phyloP scores from a whole-genome alignment of 2,888 invertebrate genomes.

The Eretmocerus hayati region DNA sequence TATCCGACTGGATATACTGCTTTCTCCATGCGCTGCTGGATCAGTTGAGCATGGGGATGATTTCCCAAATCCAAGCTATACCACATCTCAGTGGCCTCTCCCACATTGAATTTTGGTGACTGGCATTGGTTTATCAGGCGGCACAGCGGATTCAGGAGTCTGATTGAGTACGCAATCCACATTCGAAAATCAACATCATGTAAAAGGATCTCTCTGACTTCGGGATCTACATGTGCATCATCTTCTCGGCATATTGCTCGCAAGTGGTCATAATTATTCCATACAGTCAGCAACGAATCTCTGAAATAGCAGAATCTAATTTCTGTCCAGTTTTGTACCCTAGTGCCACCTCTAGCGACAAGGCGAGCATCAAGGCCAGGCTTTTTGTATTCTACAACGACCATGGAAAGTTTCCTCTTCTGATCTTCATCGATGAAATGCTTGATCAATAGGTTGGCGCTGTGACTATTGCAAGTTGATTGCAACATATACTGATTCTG shows the following conservation, averaged over 20 bases:
- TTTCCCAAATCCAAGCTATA: background rate
- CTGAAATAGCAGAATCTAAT: slow-evolving; percentile 1
- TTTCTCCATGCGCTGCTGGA: background rate
- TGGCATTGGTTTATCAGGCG: slow-evolving; percentile 1
- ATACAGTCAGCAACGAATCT: background rate
- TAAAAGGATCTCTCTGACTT: background rate
- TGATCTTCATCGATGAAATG: background rate
- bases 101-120: background rate
- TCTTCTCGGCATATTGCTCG: background rate
- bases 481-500: background rate
- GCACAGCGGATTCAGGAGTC: background rate
- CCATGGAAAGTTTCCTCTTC: background rate
- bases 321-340: slow-evolving; percentile 1
- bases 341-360: background rate
- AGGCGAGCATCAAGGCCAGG: background rate
- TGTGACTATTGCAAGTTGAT: background rate
- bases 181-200: background rate
- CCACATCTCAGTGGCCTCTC: slow-evolving; percentile 1
- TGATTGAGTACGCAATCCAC: background rate
- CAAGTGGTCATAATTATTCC: background rate
- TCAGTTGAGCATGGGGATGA: background rate
- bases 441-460: slow-evolving; percentile 1
- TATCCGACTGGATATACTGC: background rate
- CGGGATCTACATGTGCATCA: background rate
- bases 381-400: background rate